Conservation (phyloP, 2,888 invertebrate genomes). For the Pristionchus entomophagus region DNA sequence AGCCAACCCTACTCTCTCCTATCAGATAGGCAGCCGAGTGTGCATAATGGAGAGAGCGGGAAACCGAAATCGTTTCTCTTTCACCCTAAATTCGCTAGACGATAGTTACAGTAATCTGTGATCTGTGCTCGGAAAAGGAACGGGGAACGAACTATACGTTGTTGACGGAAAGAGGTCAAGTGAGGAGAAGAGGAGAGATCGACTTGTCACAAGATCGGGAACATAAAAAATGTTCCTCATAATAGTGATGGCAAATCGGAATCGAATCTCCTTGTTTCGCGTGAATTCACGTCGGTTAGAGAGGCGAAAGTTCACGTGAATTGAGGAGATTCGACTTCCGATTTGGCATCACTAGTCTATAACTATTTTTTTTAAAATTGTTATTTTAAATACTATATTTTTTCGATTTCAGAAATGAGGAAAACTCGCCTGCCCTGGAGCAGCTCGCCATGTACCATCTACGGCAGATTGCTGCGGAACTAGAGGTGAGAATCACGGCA, state of each 20-base stretch:
- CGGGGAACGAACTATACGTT: neutral
- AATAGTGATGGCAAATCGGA: too few relatives aligned
- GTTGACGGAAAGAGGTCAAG: neutral
- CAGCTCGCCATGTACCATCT: slow-evolving; percentile 41
- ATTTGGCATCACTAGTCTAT: too few relatives aligned
- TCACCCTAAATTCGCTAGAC: too few relatives aligned
- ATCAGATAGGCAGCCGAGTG: too few relatives aligned
- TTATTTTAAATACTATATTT: neutral
- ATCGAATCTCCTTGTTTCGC: too few relatives aligned
- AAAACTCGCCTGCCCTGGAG: slow-evolving; percentile 35
- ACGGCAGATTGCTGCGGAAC: slow-evolving; percentile 20
- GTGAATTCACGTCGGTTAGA: too few relatives aligned
- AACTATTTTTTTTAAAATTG: neutral
- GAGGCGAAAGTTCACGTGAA: too few relatives aligned
- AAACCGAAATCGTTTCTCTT: too few relatives aligned
- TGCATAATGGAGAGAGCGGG: too few relatives aligned
- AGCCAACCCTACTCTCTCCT: too few relatives aligned
- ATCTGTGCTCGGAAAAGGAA: neutral
- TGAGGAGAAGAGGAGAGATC: neutral
- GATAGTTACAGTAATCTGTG: neutral
- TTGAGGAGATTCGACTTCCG: too few relatives aligned
- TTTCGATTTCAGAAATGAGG: slow-evolving; percentile 12
- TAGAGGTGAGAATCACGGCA: slow-evolving; percentile 25
- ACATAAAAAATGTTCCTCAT: too few relatives aligned
- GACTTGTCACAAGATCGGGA: neutral